Evolutionary conservation across 2,888 invertebrate genomes (phyloP), one percentile per base, ranked within the genome.

Genomic region (Buathra laborator): DNA sequence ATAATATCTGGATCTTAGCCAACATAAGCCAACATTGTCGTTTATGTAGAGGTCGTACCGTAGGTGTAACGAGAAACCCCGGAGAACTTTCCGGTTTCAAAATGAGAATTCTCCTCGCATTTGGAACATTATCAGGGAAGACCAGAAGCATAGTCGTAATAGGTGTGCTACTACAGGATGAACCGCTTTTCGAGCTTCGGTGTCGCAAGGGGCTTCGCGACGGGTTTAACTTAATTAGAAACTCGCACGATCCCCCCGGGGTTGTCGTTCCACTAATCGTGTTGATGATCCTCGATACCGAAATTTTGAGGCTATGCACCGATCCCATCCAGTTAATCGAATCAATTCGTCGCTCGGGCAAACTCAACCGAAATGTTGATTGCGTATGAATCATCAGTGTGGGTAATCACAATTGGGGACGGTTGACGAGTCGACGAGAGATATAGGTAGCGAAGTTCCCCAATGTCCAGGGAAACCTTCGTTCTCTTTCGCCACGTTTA

Each of bases 211-310:
- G 51, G 66, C 71, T 46, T 81, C 77, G 64, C 68, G 68, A 37
- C 67, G 76, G 79, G 75, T 67, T 82, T 82, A 82, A 85, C 82
- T 85, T 85, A 85, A 85, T 85, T 85, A 82, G 82, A 79, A 85
- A 85, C 79, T 85, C 85, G 66, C 70, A 32, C 56, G 53, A 32
- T 59, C 24, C 43, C 67, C 24, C 71, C 62, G 32, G 10, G 67
- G 71, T 29, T 67, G 71, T 66, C 48, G n/a, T 44, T 43, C 51
- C 24, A 51, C 14, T 79, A 75, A 85, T 51, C 75, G 6, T 64
- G 78, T 67, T 70, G 66, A 85, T 76, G 81, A 85, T 76, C 62
- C 62, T 80, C 79, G 67, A 79, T 80, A 51, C 32, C 75, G 19
- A 85, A 82, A 79, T 85, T 85, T 79, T 32, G 32, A 67, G 76